Evolutionary conservation across 2,113 vertebrate genomes (phyloP).

Genomic region (Hemiscyllium ocellatum): DNA sequence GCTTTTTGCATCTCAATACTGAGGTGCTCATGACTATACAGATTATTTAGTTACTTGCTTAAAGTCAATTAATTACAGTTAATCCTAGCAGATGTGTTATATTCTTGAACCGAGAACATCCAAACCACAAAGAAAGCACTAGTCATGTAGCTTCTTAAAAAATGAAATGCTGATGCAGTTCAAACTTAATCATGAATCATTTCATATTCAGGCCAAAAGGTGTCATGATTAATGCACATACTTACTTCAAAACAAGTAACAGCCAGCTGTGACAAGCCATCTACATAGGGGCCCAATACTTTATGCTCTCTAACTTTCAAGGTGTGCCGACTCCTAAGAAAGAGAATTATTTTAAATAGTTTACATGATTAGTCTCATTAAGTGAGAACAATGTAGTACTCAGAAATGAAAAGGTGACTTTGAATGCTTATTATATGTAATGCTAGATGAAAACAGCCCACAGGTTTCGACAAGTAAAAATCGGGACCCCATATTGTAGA

Average conservation of each 20-base stretch:
- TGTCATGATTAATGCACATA: conserved; percentile 34
- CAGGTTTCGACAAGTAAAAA: background rate
- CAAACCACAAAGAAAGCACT: background rate
- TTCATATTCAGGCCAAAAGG: fast-evolving
- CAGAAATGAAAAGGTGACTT: background rate
- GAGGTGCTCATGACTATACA: background rate
- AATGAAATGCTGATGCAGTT: fast-evolving
- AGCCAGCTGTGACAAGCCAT: conserved; percentile 91
- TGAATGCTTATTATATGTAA: too few relatives aligned
- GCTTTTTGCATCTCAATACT: background rate
- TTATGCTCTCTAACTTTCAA: conserved; percentile 96
- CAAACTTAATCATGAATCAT: background rate
- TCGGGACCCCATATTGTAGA: background rate
- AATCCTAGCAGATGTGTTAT: background rate
- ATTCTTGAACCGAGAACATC: background rate
- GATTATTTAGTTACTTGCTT: background rate
- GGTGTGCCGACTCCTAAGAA: conserved; percentile 76
- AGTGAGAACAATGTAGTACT: background rate
- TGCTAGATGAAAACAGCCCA: background rate
- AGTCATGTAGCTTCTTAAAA: background rate
- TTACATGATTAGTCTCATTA: background rate
- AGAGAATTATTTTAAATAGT: conserved; percentile 40
- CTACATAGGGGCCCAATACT: conserved; percentile 91
- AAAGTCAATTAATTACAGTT: background rate
- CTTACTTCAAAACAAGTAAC: conserved; percentile 88